phyloP scores from a whole-genome alignment of 2,888 invertebrate species.

The Synanthedon formicaeformis region DNA sequence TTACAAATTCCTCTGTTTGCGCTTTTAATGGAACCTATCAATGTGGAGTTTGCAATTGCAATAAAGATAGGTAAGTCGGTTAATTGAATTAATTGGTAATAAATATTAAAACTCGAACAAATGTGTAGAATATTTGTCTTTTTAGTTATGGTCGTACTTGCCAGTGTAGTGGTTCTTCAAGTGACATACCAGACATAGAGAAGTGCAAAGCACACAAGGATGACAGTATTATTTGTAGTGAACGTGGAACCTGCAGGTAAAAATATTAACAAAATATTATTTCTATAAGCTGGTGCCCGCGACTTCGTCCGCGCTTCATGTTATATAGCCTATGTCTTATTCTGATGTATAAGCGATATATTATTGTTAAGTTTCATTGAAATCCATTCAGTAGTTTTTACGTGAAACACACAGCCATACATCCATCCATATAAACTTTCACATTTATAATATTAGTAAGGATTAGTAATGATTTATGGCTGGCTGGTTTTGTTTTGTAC shows the following conservation, averaged over 20 bases:
- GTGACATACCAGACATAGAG: conserved; percentile 14
- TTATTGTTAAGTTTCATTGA: too few species aligned
- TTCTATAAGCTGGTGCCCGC: too few species aligned
- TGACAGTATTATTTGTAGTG: conserved; percentile 25
- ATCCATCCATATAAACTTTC: too few species aligned
- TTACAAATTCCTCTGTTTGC: conserved; percentile 44
- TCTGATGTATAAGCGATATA: too few species aligned
- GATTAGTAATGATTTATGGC: too few species aligned
- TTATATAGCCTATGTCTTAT: too few species aligned
- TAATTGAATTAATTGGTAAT: background rate
- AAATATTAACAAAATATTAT: too few species aligned
- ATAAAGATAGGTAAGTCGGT: conserved; percentile 28
- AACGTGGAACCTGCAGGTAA: conserved; percentile 30
- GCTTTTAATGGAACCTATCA: conserved; percentile 54
- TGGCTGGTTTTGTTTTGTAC: too few species aligned
- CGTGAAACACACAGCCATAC: too few species aligned
- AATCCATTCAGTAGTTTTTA: too few species aligned
- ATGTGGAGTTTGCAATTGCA: conserved; percentile 76
- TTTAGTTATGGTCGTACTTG: conserved; percentile 38
- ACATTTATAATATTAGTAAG: too few species aligned
- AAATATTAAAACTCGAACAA: background rate
- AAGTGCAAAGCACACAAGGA: conserved; percentile 24
- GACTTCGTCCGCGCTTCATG: too few species aligned
- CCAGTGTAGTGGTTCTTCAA: conserved; percentile 22
- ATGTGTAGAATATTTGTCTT: conserved; percentile 3